Evolutionary conservation across 2,797 vertebrate genomes (phyloP), one percentile per base, ranked within the genome.

Genomic region (Euphonia xanthogaster): DNA sequence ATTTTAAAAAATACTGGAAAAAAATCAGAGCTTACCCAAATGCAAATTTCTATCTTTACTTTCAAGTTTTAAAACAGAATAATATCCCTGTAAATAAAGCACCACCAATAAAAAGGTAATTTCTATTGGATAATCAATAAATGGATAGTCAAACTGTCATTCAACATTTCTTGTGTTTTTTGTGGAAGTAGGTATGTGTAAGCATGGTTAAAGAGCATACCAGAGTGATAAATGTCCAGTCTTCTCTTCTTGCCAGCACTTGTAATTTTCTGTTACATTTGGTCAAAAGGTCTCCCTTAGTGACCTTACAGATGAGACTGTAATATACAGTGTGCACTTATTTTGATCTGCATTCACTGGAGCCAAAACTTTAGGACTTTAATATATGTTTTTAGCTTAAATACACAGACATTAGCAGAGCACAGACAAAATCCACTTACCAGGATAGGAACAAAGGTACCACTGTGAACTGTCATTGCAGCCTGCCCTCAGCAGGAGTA

Each of bases 111-210:
- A 58, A 70, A 76, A 53, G 2, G 3, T 30, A 53, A 44, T 67
- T 77, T 67, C 23, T 42, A 7, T 7, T 87, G 25, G n/a, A n/a
- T n/a, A n/a, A n/a, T n/a, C n/a, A n/a, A n/a, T 40, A 62, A 81
- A 62, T 6, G 6, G 10, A 27, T 18, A 58, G 17, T 47, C 27
- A 79, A 74, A 76, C 31, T 0, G 0, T 31, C 21, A 27, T 66
- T 47, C 35, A 82, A 55, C n/a, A 25, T 60, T 78, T 76, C 23
- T 39, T 73, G 10, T 21, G 14, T 66, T 37, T 85, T 79, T 24
- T 78, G 23, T 63, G 19, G 28, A 70, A 78, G 14, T 21, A 31
- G 17, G 7, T 62, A 42, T 54, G 13, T 47, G 37, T 73, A 50
- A 75, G 12, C 19, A 51, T 7, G 15, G 7, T 18, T 54, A 37